Base-by-base conservation (phyloP, 2,888 invertebrate species). In the Hypercompe scribonia region DNA sequence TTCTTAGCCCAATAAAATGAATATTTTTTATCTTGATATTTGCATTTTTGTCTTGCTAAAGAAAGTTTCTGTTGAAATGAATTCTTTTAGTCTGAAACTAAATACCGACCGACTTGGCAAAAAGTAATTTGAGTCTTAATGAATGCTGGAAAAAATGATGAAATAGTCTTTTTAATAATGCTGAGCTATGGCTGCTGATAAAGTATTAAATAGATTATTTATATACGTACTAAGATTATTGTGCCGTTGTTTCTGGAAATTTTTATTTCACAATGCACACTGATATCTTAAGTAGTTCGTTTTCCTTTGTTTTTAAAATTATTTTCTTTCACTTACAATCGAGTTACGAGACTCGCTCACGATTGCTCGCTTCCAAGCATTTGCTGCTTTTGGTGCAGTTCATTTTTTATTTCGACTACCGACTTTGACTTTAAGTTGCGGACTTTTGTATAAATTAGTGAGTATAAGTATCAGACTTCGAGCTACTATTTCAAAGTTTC, bases 231-330 rank as follows among this genome's bases (percentile, higher is more conserved):
- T 85, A 71, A 77, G 71, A 69, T 81, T 70, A 74, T 75, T 69
- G 70, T 42, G 71, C 65, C 70, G 63, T 82, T 78, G 70, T 90
- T 90, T 89, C 88, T 85, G 87, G 85, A 87, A 89, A 90, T 90
- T 89, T 86, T 87, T 89, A 90, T 87, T 86, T 82, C 84, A 73
- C 84, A 74, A 85, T 87, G 75, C 72, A 76, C 75, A 70, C 87
- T 90, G 87, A 90, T 90, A 89, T 88, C 89, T 87, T 89, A 90
- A 90, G 91, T 90, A 91, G 90, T 91, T 91, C 84, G 86, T 89
- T 89, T 87, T 88, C 84, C 88, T 90, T 90, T 92, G 90, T 91
- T 90, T 88, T 84, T 78, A 46, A 46, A 46, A 21, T 18, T 42
- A 42, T 18, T 90, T 90, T 92, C 90, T 91, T 90, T 88, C 84